Base-by-base conservation (phyloP, 2,888 invertebrate species). In the Syrphus vitripennis region DNA sequence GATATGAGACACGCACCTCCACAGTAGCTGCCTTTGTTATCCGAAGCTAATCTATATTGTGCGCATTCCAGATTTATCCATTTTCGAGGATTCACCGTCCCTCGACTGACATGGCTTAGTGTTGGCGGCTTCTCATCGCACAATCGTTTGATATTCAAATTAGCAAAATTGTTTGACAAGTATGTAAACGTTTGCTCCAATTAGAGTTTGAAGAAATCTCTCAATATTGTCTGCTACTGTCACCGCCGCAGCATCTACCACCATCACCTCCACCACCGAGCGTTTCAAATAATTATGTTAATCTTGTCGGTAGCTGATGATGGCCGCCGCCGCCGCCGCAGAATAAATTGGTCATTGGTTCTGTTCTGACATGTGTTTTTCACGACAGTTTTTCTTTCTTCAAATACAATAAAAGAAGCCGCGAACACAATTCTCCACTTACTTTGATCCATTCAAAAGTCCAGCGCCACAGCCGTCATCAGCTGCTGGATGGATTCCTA, bases 141-240 rank as follows among this genome's bases (percentile, higher is more conserved):
- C 45, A 70, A 82, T 61, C 86, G 74, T 86, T 86, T 86, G 86
- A 86, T 78, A 86, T 86, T 86, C 59, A 86, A 86, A 86, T 74
- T 86, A 86, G 82, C 86, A 82, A 82, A 82, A 78, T 74, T 59
- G 80, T 84, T 80, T 59, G 81, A 84, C 72, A 81, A 84, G 50
- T 84, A 72, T 78, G 77, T 81, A 78, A 77, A 74, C 74, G 82
- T 82, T 75, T 82, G 86, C 77, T 86, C 82, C 86, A 77, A 86
- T 82, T 82, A 82, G 69, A 74, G 63, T 65, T 63, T 65, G 26
- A 50, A 19, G 48, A 48, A 55, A 86, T 82, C 86, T 76, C 86
- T 82, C 65, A 82, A 77, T 78, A 80, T 9, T n/a, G 9, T 31
- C 40, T n/a, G n/a, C n/a, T n/a, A n/a, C n/a, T n/a, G 59, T 50